Evolutionary conservation across 1,140 invertebrate species (phyloP), one percentile per base, ranked within the genome.

Genomic region (Leptinotarsa texana): DNA sequence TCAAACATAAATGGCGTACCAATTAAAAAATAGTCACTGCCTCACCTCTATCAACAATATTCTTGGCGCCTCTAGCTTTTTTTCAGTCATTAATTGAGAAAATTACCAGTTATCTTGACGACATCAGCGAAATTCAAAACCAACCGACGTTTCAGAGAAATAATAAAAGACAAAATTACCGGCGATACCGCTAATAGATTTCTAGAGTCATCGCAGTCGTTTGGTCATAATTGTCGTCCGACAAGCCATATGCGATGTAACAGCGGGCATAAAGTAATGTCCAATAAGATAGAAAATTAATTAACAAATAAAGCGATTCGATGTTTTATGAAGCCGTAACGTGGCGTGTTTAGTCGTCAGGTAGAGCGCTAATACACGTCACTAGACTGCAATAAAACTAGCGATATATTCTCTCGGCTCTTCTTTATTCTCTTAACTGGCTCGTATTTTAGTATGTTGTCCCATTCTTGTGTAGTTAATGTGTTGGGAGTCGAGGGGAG

Each of bases 391-490:
- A 77, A 80, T 83, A 83, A 83, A 83, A 81, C 79, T 79, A 78
- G 79, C 74, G 79, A 75, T 82, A 81, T 81, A 81, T 81, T 81
- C 75, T 77, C 79, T 72, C 74, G 76, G 75, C 74, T 80, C 81
- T 83, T 83, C 82, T 83, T 83, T 82, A 83, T 80, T 81, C 81
- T 80, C 81, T 82, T 83, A 81, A 82, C 79, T 81, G 81, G 82
- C 82, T 82, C 81, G 80, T 82, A 83, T 83, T 82, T 81, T 77
- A 77, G 78, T 80, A 78, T 75, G 75, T 77, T 77, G 79, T 79
- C 81, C 79, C 78, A 80, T 83, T 81, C 80, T 71, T 74, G 80
- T 80, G 82, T 79, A 80, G 72, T 81, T 83, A 83, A 83, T 83
- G 81, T 74, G 78, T 69, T 76, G 69, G 78, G 77, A 79, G 79